Evolutionary conservation across 2,113 vertebrate species (phyloP).

Genomic region (Forbesichthys papilliferus): DNA sequence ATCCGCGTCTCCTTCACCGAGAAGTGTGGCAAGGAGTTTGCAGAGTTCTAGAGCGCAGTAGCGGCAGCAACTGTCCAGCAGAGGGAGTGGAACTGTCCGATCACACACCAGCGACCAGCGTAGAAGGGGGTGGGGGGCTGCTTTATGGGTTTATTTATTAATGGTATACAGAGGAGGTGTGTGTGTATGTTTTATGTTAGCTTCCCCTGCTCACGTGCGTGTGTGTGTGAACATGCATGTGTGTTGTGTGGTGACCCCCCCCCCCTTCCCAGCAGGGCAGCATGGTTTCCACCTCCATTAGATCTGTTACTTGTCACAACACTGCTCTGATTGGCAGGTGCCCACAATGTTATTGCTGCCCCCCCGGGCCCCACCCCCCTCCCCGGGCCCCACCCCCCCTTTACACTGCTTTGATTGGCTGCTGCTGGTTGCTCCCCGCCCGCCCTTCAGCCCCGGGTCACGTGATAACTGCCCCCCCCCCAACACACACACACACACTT

Average conservation of each 20-base stretch:
- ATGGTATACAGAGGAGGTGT: slow-evolving; percentile 38
- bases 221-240: slow-evolving; percentile 60
- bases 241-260: slow-evolving; percentile 13
- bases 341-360: too few species aligned
- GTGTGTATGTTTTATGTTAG: slow-evolving; percentile 45
- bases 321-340: too few species aligned
- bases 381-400: too few species aligned
- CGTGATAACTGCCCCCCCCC: too few species aligned
- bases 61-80: slow-evolving; percentile 36
- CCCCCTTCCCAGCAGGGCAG: too few species aligned
- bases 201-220: slow-evolving; percentile 32
- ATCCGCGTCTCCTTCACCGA: slow-evolving; percentile 88
- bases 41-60: slow-evolving; percentile 83
- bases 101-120: slow-evolving; percentile 65
- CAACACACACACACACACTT: too few species aligned
- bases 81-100: slow-evolving; percentile 42
- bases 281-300: too few species aligned
- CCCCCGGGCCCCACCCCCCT: too few species aligned
- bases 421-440: too few species aligned
- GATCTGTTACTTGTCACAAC: too few species aligned
- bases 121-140: slow-evolving; percentile 55
- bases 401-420: too few species aligned
- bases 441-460: too few species aligned
- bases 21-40: slow-evolving; percentile 92
- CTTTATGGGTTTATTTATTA: slow-evolving; percentile 67